phyloP scores from a whole-genome alignment of 2,113 vertebrate species.

The Chionis minor region DNA sequence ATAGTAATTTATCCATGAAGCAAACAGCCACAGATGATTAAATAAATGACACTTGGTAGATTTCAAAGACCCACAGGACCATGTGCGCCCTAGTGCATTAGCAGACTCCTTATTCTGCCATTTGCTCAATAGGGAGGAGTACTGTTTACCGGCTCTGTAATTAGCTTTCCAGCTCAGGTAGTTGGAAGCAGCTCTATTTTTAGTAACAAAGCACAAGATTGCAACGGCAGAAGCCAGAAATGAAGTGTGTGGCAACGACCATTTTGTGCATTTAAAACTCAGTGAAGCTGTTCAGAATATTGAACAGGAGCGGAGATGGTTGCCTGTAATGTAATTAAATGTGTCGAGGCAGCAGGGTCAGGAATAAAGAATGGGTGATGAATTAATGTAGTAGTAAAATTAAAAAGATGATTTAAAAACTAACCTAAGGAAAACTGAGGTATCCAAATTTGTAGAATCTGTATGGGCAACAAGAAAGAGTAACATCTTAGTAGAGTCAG shows the following conservation, averaged over 20 bases:
- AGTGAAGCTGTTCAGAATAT: background rate
- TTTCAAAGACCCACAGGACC: constrained; percentile 21
- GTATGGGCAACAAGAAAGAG: background rate
- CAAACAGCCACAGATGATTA: constrained; percentile 32
- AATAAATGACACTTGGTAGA: constrained; percentile 56
- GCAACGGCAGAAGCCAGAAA: constrained; percentile 21
- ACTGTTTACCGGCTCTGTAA: constrained; percentile 59
- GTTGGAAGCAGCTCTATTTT: constrained; percentile 65
- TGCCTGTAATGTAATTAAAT: background rate
- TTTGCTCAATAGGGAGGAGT: constrained; percentile 49
- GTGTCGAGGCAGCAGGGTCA: background rate
- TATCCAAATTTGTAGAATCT: background rate
- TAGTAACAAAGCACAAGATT: constrained; percentile 32
- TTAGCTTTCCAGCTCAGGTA: constrained; percentile 60
- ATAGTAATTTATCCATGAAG: constrained; percentile 19
- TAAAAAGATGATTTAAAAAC: background rate
- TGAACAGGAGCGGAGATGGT: background rate
- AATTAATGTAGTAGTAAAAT: background rate
- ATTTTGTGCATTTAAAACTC: constrained; percentile 56
- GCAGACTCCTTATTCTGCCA: constrained; percentile 21
- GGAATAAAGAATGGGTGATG: background rate
- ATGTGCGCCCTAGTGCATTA: background rate
- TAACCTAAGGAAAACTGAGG: background rate
- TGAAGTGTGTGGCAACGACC: constrained; percentile 24
- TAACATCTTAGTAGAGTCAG: background rate